Evolutionary conservation across 2,888 invertebrate species (phyloP).

Genomic region (Epirrhoe tristata): DNA sequence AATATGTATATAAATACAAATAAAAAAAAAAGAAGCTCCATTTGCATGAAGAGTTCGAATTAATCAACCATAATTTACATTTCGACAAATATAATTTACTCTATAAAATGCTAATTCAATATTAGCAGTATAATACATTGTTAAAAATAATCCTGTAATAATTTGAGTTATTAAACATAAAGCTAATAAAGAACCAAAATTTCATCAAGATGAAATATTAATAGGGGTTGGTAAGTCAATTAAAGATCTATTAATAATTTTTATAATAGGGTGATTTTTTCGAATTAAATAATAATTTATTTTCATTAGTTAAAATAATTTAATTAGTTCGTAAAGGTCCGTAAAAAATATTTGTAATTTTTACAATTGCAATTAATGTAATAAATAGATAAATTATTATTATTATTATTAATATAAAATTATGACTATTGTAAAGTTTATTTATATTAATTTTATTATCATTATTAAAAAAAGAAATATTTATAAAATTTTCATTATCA

Average conservation of each 20-base stretch:
- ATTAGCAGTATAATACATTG: constrained; percentile 89
- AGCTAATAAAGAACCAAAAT: constrained; percentile 88
- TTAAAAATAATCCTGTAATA: constrained; percentile 88
- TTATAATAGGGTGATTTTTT: constrained; percentile 77
- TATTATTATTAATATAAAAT: constrained; percentile 78
- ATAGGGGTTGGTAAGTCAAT: constrained; percentile 86
- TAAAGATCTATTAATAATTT: constrained; percentile 86
- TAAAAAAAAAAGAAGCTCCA: constrained; percentile 90
- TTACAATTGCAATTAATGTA: constrained; percentile 84
- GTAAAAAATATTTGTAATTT: constrained; percentile 84
- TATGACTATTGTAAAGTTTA: constrained; percentile 84
- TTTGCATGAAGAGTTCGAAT: constrained; percentile 88
- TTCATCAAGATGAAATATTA: constrained; percentile 88
- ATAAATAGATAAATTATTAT: constrained; percentile 86
- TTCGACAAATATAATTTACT: constrained; percentile 88
- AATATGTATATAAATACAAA: constrained; percentile 88
- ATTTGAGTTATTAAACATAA: constrained; percentile 88
- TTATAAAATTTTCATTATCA: constrained; percentile 54
- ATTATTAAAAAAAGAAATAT: constrained; percentile 57
- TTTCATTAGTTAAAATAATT: constrained; percentile 82
- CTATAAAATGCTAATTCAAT: constrained; percentile 87
- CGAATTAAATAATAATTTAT: constrained; percentile 67
- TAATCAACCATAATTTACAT: constrained; percentile 89
- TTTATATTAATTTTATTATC: constrained; percentile 77
- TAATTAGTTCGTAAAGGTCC: constrained; percentile 78